Evolutionary conservation across 92 coral and sea anemone species (phyloP).

Genomic region (Umimayanthus kanabou): DNA sequence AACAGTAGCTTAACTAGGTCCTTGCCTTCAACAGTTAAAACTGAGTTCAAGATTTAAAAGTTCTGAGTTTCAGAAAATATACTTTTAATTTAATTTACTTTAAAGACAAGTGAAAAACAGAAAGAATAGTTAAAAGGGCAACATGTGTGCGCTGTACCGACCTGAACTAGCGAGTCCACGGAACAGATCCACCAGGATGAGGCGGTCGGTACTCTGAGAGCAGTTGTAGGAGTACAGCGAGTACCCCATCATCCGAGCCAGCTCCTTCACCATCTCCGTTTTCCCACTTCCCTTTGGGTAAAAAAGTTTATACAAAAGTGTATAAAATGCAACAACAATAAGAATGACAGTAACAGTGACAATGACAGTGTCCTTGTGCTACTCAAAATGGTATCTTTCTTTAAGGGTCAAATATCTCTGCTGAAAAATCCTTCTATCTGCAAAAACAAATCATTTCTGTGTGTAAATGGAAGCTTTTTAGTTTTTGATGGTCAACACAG

Average conservation of each 20-base stretch:
- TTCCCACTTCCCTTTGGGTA: constrained; percentile 78
- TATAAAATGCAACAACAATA: background rate
- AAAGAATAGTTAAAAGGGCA: background rate
- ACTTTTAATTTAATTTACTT: no score
- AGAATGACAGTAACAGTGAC: no score
- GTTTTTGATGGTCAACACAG: background rate
- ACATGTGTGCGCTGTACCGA: constrained; percentile 17
- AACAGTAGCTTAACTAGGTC: no score
- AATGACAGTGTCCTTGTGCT: no score
- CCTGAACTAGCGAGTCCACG: constrained; percentile 96
- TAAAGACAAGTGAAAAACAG: no score
- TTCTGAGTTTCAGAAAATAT: no score
- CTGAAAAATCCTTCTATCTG: background rate
- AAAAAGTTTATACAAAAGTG: background rate
- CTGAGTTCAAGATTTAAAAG: no score
- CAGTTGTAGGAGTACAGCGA: constrained; percentile 87
- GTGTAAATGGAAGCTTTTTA: background rate
- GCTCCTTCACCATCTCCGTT: constrained; percentile 80
- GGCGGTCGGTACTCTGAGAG: constrained; percentile 65
- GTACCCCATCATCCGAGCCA: constrained; percentile 76
- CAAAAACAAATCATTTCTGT: background rate
- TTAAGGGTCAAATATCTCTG: background rate
- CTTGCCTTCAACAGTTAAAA: no score
- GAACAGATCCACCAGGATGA: constrained; percentile 78
- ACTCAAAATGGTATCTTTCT: no score